These are phyloP conservation scores for Teleogryllus occipitalis DNA, from an alignment of 1,140 invertebrate genomes.

Conservation along the genomic window DNA sequence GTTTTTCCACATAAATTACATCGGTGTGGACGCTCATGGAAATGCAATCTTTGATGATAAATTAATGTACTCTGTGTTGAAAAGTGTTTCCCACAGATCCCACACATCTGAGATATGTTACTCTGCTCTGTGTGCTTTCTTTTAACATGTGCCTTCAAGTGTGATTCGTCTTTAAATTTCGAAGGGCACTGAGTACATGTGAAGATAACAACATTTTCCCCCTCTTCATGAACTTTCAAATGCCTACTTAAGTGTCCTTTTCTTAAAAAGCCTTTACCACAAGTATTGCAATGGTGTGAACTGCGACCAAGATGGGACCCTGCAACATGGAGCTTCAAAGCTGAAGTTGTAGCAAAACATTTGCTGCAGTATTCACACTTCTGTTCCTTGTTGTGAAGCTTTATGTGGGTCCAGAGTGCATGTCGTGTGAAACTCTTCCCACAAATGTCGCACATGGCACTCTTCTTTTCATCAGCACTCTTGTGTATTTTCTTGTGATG, in stretches of 20 bases:
- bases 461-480: background rate
- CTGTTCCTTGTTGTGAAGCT: constrained; percentile 20
- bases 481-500: constrained; percentile 22
- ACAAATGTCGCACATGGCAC: constrained; percentile 25
- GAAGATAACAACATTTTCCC: constrained; percentile 28
- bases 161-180: constrained; percentile 19
- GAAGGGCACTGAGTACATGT: constrained; percentile 22
- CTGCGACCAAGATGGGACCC: constrained; percentile 19
- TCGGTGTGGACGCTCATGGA: constrained; percentile 26
- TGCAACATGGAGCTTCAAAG: constrained; percentile 16
- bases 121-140: constrained; percentile 24
- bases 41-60: constrained; percentile 27
- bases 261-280: constrained; percentile 25
- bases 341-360: constrained; percentile 15
- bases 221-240: constrained; percentile 23
- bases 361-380: constrained; percentile 19
- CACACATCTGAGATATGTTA: constrained; percentile 35
- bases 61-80: constrained; percentile 31
- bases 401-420: constrained; percentile 24
- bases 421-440: constrained; percentile 27
- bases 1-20: constrained; percentile 28
- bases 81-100: constrained; percentile 55
- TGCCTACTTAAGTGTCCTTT: constrained; percentile 27
- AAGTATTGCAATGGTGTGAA: constrained; percentile 20
- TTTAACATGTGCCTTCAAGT: constrained; percentile 22